Evolutionary conservation across 1,140 invertebrate genomes (phyloP).

Genomic region (Myzus persicae): DNA sequence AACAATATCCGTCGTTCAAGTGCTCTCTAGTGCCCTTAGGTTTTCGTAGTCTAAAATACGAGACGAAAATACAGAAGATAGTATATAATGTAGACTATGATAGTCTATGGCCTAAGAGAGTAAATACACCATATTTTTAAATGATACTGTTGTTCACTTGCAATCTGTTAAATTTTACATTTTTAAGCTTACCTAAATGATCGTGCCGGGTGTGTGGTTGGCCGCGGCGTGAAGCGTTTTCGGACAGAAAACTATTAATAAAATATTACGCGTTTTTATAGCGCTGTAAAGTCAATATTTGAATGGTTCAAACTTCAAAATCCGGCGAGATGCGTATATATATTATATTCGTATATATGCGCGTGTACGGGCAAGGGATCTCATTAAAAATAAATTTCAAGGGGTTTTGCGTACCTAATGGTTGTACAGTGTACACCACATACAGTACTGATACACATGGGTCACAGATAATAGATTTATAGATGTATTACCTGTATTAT

Average conservation of each 20-base stretch:
- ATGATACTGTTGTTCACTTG: background rate
- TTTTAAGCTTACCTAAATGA: background rate
- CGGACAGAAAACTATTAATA: background rate
- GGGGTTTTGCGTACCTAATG: background rate
- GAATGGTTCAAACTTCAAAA: background rate
- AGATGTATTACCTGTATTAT: background rate
- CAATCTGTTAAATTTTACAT: background rate
- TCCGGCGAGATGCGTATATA: background rate
- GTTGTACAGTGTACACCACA: background rate
- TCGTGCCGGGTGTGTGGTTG: background rate
- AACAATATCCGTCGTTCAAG: background rate
- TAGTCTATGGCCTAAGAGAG: background rate
- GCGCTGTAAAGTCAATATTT: background rate
- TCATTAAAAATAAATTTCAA: constrained; percentile 13
- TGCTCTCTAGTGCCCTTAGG: background rate
- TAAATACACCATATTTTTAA: background rate
- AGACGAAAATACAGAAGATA: background rate
- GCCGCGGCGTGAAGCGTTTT: background rate
- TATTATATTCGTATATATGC: background rate
- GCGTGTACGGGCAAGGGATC: too few species aligned
- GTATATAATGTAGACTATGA: background rate
- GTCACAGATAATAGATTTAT: background rate
- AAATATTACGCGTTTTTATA: background rate
- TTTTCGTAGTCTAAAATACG: background rate
- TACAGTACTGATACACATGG: background rate